These are phyloP conservation scores for Hippocampus comes DNA, from an alignment of 2,113 vertebrate species.

Conservation along the genomic window DNA sequence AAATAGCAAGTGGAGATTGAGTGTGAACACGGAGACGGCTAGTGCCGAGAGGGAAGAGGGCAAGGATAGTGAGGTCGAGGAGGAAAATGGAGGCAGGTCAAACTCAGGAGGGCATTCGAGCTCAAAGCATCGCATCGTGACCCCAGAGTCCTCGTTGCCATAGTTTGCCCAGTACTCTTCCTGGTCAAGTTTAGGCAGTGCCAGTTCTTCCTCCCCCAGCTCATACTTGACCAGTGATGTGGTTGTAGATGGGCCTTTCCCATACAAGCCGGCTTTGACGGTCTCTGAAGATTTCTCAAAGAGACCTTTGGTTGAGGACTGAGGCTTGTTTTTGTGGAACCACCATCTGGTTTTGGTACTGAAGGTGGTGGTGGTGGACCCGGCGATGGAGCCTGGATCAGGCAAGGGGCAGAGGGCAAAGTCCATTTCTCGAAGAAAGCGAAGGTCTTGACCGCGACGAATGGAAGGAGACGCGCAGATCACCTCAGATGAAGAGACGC, in stretches of 20 bases:
- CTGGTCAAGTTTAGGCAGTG: constrained; percentile 78
- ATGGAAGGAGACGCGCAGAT: constrained; percentile 81
- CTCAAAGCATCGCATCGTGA: constrained; percentile 77
- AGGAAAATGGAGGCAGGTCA: constrained; percentile 66
- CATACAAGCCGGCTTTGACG: constrained; percentile 75
- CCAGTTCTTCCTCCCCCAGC: constrained; percentile 74
- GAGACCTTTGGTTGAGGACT: constrained; percentile 81
- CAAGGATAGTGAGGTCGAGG: constrained; percentile 44
- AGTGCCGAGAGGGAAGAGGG: constrained; percentile 56
- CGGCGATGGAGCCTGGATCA: constrained; percentile 75
- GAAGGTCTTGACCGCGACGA: constrained; percentile 84
- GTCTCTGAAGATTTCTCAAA: constrained; percentile 77
- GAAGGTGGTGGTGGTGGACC: constrained; percentile 79
- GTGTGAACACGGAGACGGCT: constrained; percentile 54
- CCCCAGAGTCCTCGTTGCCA: constrained; percentile 79
- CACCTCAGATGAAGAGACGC: constrained; percentile 87
- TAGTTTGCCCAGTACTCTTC: constrained; percentile 83
- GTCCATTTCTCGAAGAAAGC: constrained; percentile 83
- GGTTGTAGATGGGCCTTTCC: constrained; percentile 67
- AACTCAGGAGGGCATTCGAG: constrained; percentile 76
- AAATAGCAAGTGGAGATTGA: constrained; percentile 67
- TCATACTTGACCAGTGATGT: constrained; percentile 76
- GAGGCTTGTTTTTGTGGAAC: constrained; percentile 83
- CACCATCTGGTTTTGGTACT: constrained; percentile 82
- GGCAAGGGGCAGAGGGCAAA: constrained; percentile 83